Percentiles rank a stretch among this genome's conserved stretches.
Evolutionary conservation across 2,113 vertebrate species (phyloP).

Genomic region (Corythornis madagascariensis): DNA sequence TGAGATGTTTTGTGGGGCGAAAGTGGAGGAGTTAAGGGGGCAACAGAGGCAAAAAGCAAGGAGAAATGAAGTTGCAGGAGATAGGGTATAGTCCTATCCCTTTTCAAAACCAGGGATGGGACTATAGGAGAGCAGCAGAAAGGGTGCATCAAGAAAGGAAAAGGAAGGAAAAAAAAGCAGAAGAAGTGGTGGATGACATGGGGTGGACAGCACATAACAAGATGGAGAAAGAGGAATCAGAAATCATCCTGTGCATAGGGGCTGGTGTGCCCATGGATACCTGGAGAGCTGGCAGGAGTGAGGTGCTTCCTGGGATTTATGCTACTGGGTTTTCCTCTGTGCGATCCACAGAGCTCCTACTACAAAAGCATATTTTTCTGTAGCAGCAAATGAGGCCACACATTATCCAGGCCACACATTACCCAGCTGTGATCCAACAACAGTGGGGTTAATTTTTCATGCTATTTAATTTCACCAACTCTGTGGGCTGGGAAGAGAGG

Average conservation of each 20-base stretch:
- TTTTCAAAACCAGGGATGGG: neutral
- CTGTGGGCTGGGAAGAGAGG: neutral
- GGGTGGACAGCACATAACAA: neutral
- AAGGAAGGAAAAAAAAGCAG: neutral
- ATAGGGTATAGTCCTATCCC: neutral
- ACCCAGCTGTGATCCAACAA: neutral
- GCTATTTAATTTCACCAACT: slow-evolving; percentile 3
- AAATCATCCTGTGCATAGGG: neutral
- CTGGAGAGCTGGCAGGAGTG: neutral
- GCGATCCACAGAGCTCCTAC: neutral
- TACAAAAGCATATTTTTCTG: neutral
- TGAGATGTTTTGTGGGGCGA: neutral
- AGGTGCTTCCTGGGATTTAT: neutral
- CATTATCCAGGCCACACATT: neutral
- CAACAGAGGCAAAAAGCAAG: neutral
- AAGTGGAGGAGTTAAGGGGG: neutral
- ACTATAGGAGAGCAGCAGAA: neutral
- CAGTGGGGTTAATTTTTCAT: neutral
- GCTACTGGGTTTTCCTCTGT: fast-evolving
- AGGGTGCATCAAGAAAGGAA: neutral
- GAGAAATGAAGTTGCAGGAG: neutral
- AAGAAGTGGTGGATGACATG: neutral
- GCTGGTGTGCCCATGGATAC: neutral
- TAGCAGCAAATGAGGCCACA: neutral
- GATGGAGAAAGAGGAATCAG: neutral